Evolutionary conservation across 1,140 invertebrate genomes (phyloP).

Genomic region (Pentalonia nigronervosa): DNA sequence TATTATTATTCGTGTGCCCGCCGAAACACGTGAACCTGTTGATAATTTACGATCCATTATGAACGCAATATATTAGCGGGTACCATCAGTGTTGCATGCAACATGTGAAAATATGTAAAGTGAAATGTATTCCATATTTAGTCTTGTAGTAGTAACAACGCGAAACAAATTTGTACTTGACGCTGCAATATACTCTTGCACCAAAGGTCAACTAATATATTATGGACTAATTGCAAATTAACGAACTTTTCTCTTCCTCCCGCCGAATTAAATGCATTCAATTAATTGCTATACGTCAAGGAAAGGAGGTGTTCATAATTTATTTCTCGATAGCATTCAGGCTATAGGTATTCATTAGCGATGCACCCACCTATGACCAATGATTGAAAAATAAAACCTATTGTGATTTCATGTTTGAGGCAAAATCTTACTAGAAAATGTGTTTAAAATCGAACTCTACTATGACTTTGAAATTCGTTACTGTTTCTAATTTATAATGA

Average conservation of each 20-base stretch:
- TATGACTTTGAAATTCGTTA: background rate
- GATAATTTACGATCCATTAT: conserved; percentile 36
- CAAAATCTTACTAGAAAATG: background rate
- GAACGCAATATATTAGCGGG: background rate
- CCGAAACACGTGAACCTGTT: background rate
- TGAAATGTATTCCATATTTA: conserved; percentile 22
- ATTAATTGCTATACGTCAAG: background rate
- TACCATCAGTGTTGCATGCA: background rate
- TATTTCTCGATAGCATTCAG: background rate
- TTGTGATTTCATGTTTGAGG: background rate
- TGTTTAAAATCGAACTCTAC: background rate
- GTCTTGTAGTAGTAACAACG: background rate
- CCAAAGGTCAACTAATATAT: conserved; percentile 7
- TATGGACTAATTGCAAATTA: background rate
- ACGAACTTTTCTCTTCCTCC: background rate
- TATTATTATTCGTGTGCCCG: background rate
- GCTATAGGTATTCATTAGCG: background rate
- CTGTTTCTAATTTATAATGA: background rate
- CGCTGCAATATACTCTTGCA: no score
- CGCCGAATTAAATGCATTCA: background rate
- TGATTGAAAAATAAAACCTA: background rate
- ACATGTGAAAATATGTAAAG: background rate
- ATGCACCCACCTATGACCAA: background rate
- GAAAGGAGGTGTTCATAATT: background rate
- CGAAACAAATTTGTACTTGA: background rate